A percentile compares a stretch with the other conserved stretches of the same genome.
phyloP scores from a whole-genome alignment of 1,140 invertebrate species.

The Ostrea edulis region DNA sequence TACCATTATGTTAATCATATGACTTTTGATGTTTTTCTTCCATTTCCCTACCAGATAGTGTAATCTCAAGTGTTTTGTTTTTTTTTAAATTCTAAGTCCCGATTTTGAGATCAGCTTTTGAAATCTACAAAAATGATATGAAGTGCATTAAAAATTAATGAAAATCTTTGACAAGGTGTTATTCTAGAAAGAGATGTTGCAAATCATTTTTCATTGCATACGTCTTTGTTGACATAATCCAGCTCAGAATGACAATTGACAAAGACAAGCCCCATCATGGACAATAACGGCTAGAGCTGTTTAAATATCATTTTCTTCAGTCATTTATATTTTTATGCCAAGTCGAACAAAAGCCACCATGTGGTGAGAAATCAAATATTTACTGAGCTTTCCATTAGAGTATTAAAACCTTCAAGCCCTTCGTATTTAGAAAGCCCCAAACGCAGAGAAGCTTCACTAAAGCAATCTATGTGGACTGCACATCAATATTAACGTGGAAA shows the following conservation, averaged over 20 bases:
- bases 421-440: neutral
- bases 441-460: neutral
- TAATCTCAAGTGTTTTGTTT: neutral
- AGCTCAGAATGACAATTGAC: constrained; percentile 16
- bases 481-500: neutral
- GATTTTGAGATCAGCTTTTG: neutral
- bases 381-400: constrained; percentile 31
- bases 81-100: neutral
- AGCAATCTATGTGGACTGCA: neutral
- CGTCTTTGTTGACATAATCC: constrained; percentile 26
- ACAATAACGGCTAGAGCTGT: constrained; percentile 10
- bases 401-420: constrained; percentile 19
- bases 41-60: neutral
- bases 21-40: no score
- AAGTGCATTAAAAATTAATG: constrained; percentile 7
- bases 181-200: constrained; percentile 5
- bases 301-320: constrained; percentile 29
- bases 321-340: constrained; percentile 25
- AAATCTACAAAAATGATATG: neutral
- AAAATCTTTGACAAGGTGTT: constrained; percentile 16
- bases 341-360: constrained; percentile 36
- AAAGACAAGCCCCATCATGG: neutral
- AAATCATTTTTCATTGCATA: constrained; percentile 35
- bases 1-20: no score
- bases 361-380: constrained; percentile 34